phyloP scores from a whole-genome alignment of 2,888 invertebrate species.

The Brenthis hecate region DNA sequence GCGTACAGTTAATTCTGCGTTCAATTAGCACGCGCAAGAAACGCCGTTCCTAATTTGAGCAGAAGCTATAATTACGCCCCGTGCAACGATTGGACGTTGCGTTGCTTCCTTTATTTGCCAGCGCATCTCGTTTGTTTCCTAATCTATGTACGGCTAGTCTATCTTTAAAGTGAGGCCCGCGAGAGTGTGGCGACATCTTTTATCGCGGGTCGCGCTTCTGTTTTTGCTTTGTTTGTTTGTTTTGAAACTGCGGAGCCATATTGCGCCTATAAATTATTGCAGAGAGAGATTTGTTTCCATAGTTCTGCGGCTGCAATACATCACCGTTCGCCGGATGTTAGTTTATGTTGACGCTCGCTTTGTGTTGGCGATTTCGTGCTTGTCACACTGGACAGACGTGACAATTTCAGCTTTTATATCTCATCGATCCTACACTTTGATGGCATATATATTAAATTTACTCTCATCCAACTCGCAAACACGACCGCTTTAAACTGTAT shows the following conservation, averaged over 20 bases:
- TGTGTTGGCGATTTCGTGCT: constrained; percentile 70
- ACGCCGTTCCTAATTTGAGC: constrained; percentile 76
- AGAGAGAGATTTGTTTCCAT: constrained; percentile 79
- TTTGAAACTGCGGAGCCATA: constrained; percentile 72
- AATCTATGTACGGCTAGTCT: constrained; percentile 55
- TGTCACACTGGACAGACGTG: constrained; percentile 58
- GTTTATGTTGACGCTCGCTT: constrained; percentile 76
- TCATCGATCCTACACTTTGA: constrained; percentile 45
- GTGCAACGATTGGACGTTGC: constrained; percentile 64
- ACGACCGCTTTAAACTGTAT: constrained; percentile 16
- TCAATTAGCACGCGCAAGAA: constrained; percentile 68
- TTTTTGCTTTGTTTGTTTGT: constrained; percentile 72
- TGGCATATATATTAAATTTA: constrained; percentile 39
- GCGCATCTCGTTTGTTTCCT: constrained; percentile 55
- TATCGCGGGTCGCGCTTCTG: constrained; percentile 70
- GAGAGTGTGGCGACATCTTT: constrained; percentile 75
- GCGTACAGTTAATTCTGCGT: constrained; percentile 64
- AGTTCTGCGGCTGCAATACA: constrained; percentile 77
- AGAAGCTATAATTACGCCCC: constrained; percentile 73
- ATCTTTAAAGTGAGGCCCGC: constrained; percentile 68
- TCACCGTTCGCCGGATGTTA: constrained; percentile 77
- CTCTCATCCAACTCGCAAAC: constrained; percentile 9
- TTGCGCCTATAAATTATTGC: constrained; percentile 78
- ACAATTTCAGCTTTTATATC: constrained; percentile 55
- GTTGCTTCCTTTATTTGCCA: constrained; percentile 59